phyloP scores from a whole-genome alignment of 1,140 invertebrate genomes.

The Olivierus martensii region DNA sequence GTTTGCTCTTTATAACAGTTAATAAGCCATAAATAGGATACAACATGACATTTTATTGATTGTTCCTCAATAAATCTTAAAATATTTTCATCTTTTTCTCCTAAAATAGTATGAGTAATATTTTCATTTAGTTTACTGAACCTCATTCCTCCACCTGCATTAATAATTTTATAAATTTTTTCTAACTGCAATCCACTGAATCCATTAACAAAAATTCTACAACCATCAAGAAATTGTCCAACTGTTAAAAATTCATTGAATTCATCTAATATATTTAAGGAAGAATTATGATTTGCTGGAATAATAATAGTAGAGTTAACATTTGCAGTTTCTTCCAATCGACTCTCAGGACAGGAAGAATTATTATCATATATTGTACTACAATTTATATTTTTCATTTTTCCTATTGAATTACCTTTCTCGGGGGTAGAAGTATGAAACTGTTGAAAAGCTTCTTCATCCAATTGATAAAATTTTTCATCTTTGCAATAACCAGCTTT shows the following conservation, averaged over 20 bases:
- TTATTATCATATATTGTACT: constrained; percentile 3
- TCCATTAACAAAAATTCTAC: constrained; percentile 51
- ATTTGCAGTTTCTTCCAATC: constrained; percentile 25
- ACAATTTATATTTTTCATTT: constrained; percentile 25
- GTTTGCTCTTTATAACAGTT: constrained; percentile 48
- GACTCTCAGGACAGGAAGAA: not conserved
- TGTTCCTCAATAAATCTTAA: constrained; percentile 22
- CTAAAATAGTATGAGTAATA: constrained; percentile 64
- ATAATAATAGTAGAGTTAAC: constrained; percentile 1
- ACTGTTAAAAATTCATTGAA: constrained; percentile 41
- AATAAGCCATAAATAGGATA: constrained; percentile 54
- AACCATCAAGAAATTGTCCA: constrained; percentile 68
- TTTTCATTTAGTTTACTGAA: constrained; percentile 56
- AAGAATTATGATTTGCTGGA: constrained; percentile 13
- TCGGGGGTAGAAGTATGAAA: constrained; percentile 29
- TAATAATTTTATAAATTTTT: constrained; percentile 59
- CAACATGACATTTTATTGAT: constrained; percentile 43
- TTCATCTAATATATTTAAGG: constrained; percentile 5
- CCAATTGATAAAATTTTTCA: constrained; percentile 40
- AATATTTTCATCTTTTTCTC: constrained; percentile 33
- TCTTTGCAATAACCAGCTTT: constrained; percentile 54
- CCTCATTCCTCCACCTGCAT: constrained; percentile 61
- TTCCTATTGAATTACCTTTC: constrained; percentile 41
- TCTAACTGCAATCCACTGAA: constrained; percentile 47
- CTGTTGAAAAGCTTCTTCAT: not conserved